phyloP scores from a whole-genome alignment of 1,140 invertebrate species.

The Olivierus martensii region DNA sequence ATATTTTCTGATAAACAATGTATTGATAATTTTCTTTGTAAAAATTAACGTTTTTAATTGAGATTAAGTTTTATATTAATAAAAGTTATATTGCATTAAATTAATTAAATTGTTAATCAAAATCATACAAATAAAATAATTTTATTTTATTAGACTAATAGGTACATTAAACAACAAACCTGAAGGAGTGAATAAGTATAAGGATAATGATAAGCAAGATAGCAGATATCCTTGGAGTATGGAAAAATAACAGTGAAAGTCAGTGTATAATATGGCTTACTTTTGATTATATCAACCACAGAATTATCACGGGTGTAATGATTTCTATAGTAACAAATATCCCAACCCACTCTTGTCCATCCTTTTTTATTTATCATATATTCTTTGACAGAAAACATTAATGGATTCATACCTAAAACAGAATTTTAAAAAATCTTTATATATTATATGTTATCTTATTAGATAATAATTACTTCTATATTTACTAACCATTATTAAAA shows the following conservation, averaged over 20 bases:
- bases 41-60: too few relatives aligned
- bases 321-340: slow-evolving; percentile 66
- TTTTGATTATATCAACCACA: slow-evolving; percentile 20
- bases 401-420: slow-evolving; percentile 63
- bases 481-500: slow-evolving; percentile 58
- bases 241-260: slow-evolving; percentile 88
- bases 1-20: too few relatives aligned
- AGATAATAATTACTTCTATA: background rate
- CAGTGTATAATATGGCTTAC: slow-evolving; percentile 61
- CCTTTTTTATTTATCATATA: slow-evolving; percentile 45
- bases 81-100: too few relatives aligned
- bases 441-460: background rate
- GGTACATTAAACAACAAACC: slow-evolving; percentile 32
- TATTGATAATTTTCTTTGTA: too few relatives aligned
- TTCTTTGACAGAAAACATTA: slow-evolving; percentile 68
- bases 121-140: too few relatives aligned
- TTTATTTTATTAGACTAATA: too few relatives aligned
- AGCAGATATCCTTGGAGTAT: slow-evolving; percentile 78
- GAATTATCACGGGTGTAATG: slow-evolving; percentile 24
- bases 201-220: slow-evolving; percentile 91
- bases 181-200: slow-evolving; percentile 79
- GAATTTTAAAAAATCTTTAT: background rate
- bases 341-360: slow-evolving; percentile 56
- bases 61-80: too few relatives aligned
- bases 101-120: too few relatives aligned